Base-by-base conservation (phyloP, 2,888 invertebrate genomes). In the Ochropacha duplaris region DNA sequence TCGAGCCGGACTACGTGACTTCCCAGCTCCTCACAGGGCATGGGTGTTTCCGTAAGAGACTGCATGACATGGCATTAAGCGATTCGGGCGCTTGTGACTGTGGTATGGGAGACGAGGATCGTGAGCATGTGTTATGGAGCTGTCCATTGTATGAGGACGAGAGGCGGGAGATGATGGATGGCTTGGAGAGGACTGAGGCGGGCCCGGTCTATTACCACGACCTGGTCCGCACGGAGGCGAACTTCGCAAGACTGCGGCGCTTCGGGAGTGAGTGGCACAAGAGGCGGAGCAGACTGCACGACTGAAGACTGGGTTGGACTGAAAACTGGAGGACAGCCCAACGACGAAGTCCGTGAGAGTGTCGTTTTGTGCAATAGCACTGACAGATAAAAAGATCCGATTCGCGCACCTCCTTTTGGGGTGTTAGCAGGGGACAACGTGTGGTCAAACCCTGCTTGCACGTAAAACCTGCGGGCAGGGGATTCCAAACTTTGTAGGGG, bases 21-120 rank as follows among this genome's bases (percentile, higher is more conserved):
- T 66, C 66, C 4, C 63, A 66, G 39, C 39, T 71, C 1, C 61
- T 67, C n/a, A 54, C 60, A 3, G 71, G 66, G 2, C 66, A 68
- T 28, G 69, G 66, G 2, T 54, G 28, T 14, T 54, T 56, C 5
- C 36, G 54, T 0, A 54, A 51, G 36, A 26, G 56, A 19, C 31
- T 56, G 16, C 19, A n/a, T 39, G 54, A 50, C 14, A 56, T 59
- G 36, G 49, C 36, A 22, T 19, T 56, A 4, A 5, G 34, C n/a
- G 39, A 50, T 3, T 12, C 22, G 0, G 19, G 50, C 5, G 6
- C 11, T 4, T 59, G 54, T 12, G 28, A 28, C 0, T 59, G 59
- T 16, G 54, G 56, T 1, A 26, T 14, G 19, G 31, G 5, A 0
- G 22, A 39, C 1, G 54, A 56, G 22, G 54, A 54, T 9, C 54